Evolutionary conservation across 2,888 invertebrate species (phyloP), one percentile per base, ranked within the genome.

Genomic region (Silvanus unidentatus): DNA sequence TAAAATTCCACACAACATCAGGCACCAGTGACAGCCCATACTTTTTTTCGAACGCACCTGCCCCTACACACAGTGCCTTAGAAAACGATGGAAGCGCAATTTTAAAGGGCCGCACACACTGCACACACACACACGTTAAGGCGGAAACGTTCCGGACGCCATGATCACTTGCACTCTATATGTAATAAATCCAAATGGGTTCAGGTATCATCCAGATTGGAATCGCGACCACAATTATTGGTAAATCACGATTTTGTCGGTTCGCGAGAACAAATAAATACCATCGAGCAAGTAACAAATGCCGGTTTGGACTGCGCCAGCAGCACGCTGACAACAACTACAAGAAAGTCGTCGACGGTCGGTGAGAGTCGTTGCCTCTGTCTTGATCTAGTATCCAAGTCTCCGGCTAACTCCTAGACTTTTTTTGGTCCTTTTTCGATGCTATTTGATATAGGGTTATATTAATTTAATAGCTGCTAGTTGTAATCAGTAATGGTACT

Each of bases 251-350:
- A 61, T 54, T 52, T 47, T 48, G 53, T n/a, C 49, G 53, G 51
- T 28, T 8, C 11, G 52, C 57, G 53, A 48, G 54, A 49, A 55
- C 51, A 50, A 52, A 56, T 49, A 53, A 58, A 59, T 54, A 53
- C 55, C 58, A 59, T 57, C 59, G 55, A 53, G 45, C 59, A 48
- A 53, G 54, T 54, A 57, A 59, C 60, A 59, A 60, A 60, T 59
- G 62, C 62, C 63, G 62, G 62, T 58, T 50, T 55, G 61, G 63
- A 64, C 64, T 63, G 62, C 57, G 59, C 59, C 53, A 54, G 52
- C 54, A 56, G 57, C 51, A 49, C 55, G 57, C 53, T 58, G 59
- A 59, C 60, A 60, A 55, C 59, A 59, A 55, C 46, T 50, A 43
- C 50, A 52, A 53, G 47, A 16, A 40, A n/a, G 50, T 51, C 62